Evolutionary conservation across 1,140 invertebrate species (phyloP).

Genomic region (Sipha flava): DNA sequence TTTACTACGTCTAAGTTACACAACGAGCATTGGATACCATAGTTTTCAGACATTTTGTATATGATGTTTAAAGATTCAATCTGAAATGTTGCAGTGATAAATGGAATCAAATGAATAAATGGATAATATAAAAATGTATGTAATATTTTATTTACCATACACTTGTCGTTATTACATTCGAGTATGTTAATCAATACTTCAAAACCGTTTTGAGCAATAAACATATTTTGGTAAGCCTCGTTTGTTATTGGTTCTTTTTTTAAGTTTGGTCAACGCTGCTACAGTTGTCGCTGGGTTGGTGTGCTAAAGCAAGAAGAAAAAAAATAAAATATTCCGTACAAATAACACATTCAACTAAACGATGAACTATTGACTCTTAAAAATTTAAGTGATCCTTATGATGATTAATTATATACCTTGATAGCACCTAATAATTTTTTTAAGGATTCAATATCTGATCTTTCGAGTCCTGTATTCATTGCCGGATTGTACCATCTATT

Average conservation of each 20-base stretch:
- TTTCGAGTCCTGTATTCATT: background rate
- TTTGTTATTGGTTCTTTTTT: background rate
- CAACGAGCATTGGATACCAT: background rate
- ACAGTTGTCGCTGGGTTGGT: background rate
- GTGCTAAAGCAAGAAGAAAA: background rate
- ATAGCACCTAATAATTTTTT: background rate
- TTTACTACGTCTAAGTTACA: background rate
- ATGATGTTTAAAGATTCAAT: background rate
- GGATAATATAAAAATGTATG: background rate
- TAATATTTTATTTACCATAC: background rate
- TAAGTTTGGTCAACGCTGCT: background rate
- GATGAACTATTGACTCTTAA: background rate
- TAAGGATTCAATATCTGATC: background rate
- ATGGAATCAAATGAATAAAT: background rate
- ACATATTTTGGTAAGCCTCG: background rate
- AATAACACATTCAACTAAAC: background rate
- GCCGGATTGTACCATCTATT: conserved; percentile 10
- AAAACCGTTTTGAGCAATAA: background rate
- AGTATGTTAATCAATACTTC: conserved; percentile 8
- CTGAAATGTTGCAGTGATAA: background rate
- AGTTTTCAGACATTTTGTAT: background rate
- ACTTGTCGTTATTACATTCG: background rate
- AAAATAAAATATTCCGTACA: background rate
- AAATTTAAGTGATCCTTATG: background rate
- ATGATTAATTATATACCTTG: background rate